phyloP scores from a whole-genome alignment of 92 coral and sea anemone species.

The Siderastrea siderea region DNA sequence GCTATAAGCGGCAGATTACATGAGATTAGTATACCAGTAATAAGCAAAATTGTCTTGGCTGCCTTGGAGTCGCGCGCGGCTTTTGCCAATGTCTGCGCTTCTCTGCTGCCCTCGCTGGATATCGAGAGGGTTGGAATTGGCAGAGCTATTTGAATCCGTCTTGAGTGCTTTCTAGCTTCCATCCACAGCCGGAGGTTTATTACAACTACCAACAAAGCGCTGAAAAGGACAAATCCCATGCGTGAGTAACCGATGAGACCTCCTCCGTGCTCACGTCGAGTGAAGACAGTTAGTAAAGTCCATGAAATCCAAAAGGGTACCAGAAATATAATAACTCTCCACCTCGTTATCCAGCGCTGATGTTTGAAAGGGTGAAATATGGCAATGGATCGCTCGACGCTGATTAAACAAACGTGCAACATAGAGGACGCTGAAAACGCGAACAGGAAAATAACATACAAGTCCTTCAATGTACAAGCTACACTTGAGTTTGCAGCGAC shows the following conservation, averaged over 20 bases:
- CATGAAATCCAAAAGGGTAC: slow-evolving; percentile 52
- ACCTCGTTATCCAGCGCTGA: slow-evolving; percentile 30
- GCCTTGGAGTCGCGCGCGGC: slow-evolving; percentile 46
- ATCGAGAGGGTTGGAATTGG: neutral
- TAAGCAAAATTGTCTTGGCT: slow-evolving; percentile 27
- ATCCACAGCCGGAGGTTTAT: slow-evolving; percentile 40
- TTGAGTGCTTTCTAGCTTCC: slow-evolving; percentile 51
- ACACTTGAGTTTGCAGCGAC: slow-evolving; percentile 30
- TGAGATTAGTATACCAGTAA: slow-evolving; percentile 38
- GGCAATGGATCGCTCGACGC: slow-evolving; percentile 55
- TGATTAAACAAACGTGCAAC: slow-evolving; percentile 46
- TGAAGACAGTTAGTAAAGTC: slow-evolving; percentile 43
- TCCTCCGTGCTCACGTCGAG: slow-evolving; percentile 52
- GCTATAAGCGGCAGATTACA: slow-evolving; percentile 65
- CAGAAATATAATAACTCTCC: neutral
- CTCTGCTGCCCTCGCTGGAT: neutral
- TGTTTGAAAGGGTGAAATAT: slow-evolving; percentile 60
- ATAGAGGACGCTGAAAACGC: slow-evolving; percentile 39
- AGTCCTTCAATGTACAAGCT: slow-evolving; percentile 57
- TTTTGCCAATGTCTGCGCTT: neutral
- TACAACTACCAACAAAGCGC: slow-evolving; percentile 26
- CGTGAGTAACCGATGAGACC: slow-evolving; percentile 62
- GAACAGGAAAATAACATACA: slow-evolving; percentile 58
- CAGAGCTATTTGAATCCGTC: slow-evolving; percentile 18
- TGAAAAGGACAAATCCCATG: slow-evolving; percentile 42